phyloP scores from a whole-genome alignment of 2,797 vertebrate genomes.

The Rhinogobio ventralis region DNA sequence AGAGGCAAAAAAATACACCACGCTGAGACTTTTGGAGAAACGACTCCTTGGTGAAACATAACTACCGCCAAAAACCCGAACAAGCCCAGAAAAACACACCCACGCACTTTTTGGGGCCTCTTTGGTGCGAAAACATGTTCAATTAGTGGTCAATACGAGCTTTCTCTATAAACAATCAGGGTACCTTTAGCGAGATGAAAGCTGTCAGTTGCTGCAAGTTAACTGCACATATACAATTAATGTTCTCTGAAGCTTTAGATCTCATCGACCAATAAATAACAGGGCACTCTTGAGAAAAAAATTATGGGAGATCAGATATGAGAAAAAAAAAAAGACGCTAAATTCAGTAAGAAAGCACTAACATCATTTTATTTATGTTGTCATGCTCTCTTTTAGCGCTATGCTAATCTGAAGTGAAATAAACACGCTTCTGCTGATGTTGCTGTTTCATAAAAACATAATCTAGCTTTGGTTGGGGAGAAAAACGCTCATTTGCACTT shows the following conservation, averaged over 20 bases:
- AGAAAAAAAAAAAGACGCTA: slow-evolving; percentile 10
- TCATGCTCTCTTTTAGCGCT: slow-evolving; percentile 43
- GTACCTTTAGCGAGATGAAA: slow-evolving; percentile 44
- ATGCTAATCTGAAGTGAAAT: slow-evolving; percentile 70
- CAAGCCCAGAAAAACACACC: slow-evolving; percentile 20
- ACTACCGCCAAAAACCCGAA: slow-evolving; percentile 20
- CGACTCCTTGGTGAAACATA: slow-evolving; percentile 60
- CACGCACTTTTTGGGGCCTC: neutral
- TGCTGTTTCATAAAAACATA: slow-evolving; percentile 64
- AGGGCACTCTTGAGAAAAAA: slow-evolving; percentile 28
- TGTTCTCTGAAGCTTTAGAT: slow-evolving; percentile 26
- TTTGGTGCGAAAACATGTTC: slow-evolving; percentile 41
- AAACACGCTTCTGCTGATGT: slow-evolving; percentile 65
- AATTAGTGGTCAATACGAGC: slow-evolving; percentile 38
- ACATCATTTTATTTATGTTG: slow-evolving; percentile 35
- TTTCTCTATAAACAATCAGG: slow-evolving; percentile 44
- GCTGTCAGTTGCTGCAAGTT: neutral
- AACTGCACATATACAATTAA: slow-evolving; percentile 23
- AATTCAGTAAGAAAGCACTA: slow-evolving; percentile 11
- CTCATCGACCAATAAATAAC: slow-evolving; percentile 49
- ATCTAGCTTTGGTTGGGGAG: slow-evolving; percentile 53
- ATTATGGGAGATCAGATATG: neutral
- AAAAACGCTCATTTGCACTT: slow-evolving; percentile 81
- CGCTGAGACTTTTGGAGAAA: slow-evolving; percentile 71
- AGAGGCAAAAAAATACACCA: slow-evolving; percentile 70